Percentiles rank a stretch among this genome's conserved stretches.
Evolutionary conservation across 2,888 invertebrate species (phyloP).

Genomic region (Drosophila lutescens): DNA sequence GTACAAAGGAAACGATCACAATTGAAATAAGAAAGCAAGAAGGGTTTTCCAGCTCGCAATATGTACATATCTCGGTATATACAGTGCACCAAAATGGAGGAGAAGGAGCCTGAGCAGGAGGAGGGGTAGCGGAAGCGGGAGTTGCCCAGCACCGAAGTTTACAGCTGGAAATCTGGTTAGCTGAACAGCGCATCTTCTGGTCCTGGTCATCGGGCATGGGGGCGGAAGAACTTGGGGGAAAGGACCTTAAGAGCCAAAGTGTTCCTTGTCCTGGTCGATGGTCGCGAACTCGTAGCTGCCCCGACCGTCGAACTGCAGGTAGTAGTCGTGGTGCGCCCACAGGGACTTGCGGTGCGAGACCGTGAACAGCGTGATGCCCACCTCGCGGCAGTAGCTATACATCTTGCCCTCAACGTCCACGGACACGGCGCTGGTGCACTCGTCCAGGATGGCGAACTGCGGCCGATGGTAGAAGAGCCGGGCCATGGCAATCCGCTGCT

Average conservation of each 20-base stretch:
- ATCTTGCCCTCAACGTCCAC: slow-evolving; percentile 99
- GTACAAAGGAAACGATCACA: slow-evolving; percentile 27
- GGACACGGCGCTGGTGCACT: slow-evolving; percentile 99
- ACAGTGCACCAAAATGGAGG: slow-evolving; percentile 22
- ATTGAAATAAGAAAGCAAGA: slow-evolving; percentile 10
- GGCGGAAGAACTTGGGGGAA: slow-evolving; percentile 86
- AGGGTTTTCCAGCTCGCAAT: slow-evolving; percentile 13
- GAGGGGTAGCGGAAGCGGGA: slow-evolving; percentile 6
- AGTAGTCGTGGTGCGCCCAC: slow-evolving; percentile 99
- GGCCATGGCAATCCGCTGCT: slow-evolving; percentile 99
- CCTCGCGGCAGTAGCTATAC: slow-evolving; percentile 96
- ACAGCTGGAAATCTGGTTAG: neutral
- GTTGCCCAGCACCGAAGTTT: slow-evolving; percentile 16
- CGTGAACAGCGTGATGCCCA: slow-evolving; percentile 95
- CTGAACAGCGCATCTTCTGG: neutral
- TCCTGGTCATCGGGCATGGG: neutral
- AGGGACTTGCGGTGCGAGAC: slow-evolving; percentile 98
- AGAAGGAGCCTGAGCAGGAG: neutral
- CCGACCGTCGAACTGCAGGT: slow-evolving; percentile 97
- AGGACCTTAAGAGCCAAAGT: no score
- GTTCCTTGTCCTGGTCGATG: slow-evolving; percentile 93
- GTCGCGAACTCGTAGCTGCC: slow-evolving; percentile 94
- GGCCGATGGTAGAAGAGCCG: slow-evolving; percentile 98
- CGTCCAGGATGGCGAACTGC: slow-evolving; percentile 99
- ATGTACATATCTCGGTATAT: slow-evolving; percentile 33